Base-by-base conservation (phyloP, 2,888 invertebrate genomes). In the Candidula unifasciata region DNA sequence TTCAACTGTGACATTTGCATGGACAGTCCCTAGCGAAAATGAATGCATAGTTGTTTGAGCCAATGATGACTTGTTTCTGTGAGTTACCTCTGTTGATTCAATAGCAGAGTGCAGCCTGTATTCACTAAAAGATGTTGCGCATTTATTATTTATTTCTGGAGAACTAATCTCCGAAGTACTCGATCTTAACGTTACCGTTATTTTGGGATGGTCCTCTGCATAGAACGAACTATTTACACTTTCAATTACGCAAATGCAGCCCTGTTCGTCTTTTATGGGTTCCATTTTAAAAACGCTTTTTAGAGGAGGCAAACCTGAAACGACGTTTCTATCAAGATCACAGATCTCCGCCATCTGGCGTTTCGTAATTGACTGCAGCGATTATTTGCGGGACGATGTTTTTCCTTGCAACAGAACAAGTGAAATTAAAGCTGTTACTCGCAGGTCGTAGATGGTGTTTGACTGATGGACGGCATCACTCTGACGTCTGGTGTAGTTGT, bases 111-210 rank as follows among this genome's bases (percentile, higher is more conserved):
- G 0, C 44, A 44, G 44, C 13, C 44, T 44, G 44, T 44, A 44
- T 44, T 44, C 44, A 44, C 13, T 13, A 44, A 13, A 44, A 44
- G 44, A 44, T 44, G 44, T 44, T 44, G 44, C 44, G 44, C 0
- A 13, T 44, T 6, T 44, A 44, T 13, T 44, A 44, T 44, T 44
- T 44, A 44, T 44, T 44, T 44, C 44, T 44, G 44, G 8, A 44
- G 44, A 44, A 44, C 2, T 44, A 73, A 44, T 44, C 10, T 44
- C 52, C 52, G 27, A n/a, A 24, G 73, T 44, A 10, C 18, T 24
- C n/a, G 44, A n/a, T 52, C 16, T 73, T 73, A 73, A 73, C n/a
- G 73, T 73, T 44, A 73, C 10, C 16, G 60, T 44, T 60, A 64
- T 27, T 60, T 35, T 37, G 3, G 35, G 8, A 27, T 64, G 18